These are phyloP conservation scores for Cepaea nemoralis DNA, from an alignment of 1,140 invertebrate species.

Conservation along the genomic window DNA sequence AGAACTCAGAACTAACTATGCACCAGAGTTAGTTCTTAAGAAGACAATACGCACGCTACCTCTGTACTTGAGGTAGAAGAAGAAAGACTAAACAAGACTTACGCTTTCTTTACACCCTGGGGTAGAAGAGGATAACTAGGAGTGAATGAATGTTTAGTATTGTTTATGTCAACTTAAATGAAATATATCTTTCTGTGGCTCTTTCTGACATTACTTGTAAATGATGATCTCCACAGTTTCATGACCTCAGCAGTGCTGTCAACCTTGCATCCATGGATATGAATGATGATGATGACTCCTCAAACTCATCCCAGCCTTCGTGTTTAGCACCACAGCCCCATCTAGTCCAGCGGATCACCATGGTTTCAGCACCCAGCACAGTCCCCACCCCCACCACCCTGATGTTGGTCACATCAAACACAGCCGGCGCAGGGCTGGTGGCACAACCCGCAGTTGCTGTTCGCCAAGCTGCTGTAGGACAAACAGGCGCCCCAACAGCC, in stretches of 20 bases:
- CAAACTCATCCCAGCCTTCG: slow-evolving; percentile 39
- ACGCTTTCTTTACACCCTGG: too few species aligned
- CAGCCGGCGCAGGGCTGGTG: slow-evolving; percentile 37
- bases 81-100: too few species aligned
- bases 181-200: too few species aligned
- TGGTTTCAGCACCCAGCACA: slow-evolving; percentile 48
- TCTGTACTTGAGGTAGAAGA: too few species aligned
- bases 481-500: slow-evolving; percentile 41
- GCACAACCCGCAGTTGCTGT: slow-evolving; percentile 26
- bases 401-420: slow-evolving; percentile 52
- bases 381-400: slow-evolving; percentile 49
- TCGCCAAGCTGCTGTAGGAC: slow-evolving; percentile 38
- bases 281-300: slow-evolving; percentile 45
- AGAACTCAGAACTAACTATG: too few species aligned
- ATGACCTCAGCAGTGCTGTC: slow-evolving; percentile 90
- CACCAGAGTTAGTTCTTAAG: too few species aligned
- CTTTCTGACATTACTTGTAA: too few species aligned
- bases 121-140: too few species aligned
- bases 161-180: too few species aligned
- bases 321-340: slow-evolving; percentile 60
- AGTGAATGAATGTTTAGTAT: too few species aligned
- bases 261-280: slow-evolving; percentile 74
- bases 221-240: slow-evolving; percentile 80
- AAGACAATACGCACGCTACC: too few species aligned
- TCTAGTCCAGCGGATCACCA: slow-evolving; percentile 44